These are phyloP conservation scores for Metopia argyrocephala DNA, from an alignment of 2,888 invertebrate species.

Conservation along the genomic window DNA sequence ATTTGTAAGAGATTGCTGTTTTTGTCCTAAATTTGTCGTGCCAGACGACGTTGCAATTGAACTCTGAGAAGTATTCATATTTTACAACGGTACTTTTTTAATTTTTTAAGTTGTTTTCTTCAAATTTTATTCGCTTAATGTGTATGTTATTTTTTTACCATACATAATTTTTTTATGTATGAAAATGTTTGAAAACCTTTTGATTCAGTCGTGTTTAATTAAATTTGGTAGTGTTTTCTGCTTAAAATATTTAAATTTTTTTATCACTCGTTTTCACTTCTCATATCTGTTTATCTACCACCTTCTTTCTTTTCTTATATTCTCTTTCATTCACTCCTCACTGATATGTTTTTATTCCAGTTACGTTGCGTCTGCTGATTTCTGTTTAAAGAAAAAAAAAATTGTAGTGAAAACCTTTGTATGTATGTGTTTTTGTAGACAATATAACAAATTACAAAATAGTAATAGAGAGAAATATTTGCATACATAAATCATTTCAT, in stretches of 20 bases:
- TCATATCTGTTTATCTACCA: constrained; percentile 1
- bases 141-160: constrained; percentile 21
- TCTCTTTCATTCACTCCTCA: constrained; percentile 16
- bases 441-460: constrained; percentile 3
- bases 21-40: constrained; percentile 9
- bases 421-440: constrained; percentile 41
- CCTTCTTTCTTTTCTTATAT: not conserved
- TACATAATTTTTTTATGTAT: no score
- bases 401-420: constrained; percentile 37
- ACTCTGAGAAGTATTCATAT: constrained; percentile 52
- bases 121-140: constrained; percentile 20
- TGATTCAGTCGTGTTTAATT: not conserved
- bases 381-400: constrained; percentile 39
- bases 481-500: no score
- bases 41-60: constrained; percentile 43
- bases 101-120: constrained; percentile 14
- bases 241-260: constrained; percentile 18
- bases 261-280: constrained; percentile 8
- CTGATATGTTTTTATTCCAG: constrained; percentile 22
- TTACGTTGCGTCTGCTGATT: constrained; percentile 54
- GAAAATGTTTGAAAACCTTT: not conserved
- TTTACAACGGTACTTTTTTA: not conserved
- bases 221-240: constrained; percentile 3
- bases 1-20: constrained; percentile 35
- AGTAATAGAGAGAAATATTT: constrained; percentile 16